These are phyloP conservation scores for Ptychoptera albimana DNA, from an alignment of 2,888 invertebrate genomes.

Conservation along the genomic window DNA sequence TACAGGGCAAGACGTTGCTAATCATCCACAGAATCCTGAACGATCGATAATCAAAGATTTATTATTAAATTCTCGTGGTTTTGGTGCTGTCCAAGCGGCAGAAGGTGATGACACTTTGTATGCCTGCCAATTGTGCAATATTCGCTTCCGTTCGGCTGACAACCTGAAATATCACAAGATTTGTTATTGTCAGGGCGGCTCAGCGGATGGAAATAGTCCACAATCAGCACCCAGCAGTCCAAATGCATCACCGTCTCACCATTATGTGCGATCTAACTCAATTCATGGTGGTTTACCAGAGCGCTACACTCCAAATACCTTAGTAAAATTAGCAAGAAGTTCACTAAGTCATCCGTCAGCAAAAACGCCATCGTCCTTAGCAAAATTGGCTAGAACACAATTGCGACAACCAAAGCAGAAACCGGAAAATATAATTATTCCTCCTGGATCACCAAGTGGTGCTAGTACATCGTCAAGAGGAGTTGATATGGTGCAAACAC, in stretches of 20 bases:
- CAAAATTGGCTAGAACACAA: constrained; percentile 28
- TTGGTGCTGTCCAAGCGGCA: constrained; percentile 30
- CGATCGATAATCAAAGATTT: constrained; percentile 63
- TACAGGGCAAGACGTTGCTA: constrained; percentile 28
- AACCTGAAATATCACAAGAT: constrained; percentile 65
- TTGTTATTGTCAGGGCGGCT: constrained; percentile 57
- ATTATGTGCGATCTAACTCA: constrained; percentile 42
- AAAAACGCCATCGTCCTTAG: constrained; percentile 21
- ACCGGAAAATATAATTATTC: constrained; percentile 39
- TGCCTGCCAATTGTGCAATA: constrained; percentile 61
- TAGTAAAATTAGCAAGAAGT: constrained; percentile 25
- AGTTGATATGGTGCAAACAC: constrained; percentile 32
- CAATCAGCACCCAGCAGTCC: constrained; percentile 28
- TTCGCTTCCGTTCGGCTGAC: constrained; percentile 62
- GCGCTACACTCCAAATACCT: constrained; percentile 20
- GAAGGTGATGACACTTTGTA: constrained; percentile 46
- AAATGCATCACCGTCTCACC: constrained; percentile 28
- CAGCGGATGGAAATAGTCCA: constrained; percentile 16
- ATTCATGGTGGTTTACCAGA: constrained; percentile 40
- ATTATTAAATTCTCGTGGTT: constrained; percentile 47
- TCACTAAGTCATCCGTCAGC: constrained; percentile 29
- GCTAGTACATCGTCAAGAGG: constrained; percentile 20
- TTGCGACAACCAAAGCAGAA: constrained; percentile 26
- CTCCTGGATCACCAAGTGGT: background rate
- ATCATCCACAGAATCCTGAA: constrained; percentile 48